Evolutionary conservation across 2,888 invertebrate species (phyloP).

Genomic region (Brachypalpus laphriformis): DNA sequence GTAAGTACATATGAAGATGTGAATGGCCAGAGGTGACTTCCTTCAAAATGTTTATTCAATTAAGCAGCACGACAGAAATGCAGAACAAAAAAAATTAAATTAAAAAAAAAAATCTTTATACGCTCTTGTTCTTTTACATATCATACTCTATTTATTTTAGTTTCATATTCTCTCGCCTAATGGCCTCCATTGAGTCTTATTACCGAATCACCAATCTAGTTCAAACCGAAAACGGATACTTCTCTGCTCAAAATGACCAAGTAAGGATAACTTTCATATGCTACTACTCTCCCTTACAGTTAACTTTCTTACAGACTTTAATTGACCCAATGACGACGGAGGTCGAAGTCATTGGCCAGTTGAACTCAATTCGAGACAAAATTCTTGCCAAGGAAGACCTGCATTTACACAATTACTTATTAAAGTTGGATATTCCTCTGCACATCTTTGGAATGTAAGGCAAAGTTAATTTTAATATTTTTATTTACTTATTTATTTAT

Average conservation of each 20-base stretch:
- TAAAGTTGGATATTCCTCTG: slow-evolving; percentile 89
- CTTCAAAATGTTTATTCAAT: too few species aligned
- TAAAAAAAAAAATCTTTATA: too few species aligned
- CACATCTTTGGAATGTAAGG: slow-evolving; percentile 92
- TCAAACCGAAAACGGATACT: slow-evolving; percentile 83
- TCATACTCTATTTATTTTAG: slow-evolving; percentile 65
- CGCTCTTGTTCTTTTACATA: too few species aligned
- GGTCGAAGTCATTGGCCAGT: slow-evolving; percentile 86
- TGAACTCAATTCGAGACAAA: slow-evolving; percentile 86
- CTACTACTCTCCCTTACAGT: too few species aligned
- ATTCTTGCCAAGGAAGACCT: slow-evolving; percentile 86
- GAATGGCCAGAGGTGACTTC: too few species aligned
- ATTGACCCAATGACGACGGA: slow-evolving; percentile 77
- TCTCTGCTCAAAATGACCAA: slow-evolving; percentile 80
- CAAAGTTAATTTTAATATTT: too few species aligned
- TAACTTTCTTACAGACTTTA: slow-evolving; percentile 23
- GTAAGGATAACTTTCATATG: slow-evolving; percentile 44
- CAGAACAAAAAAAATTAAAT: too few species aligned
- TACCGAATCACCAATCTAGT: slow-evolving; percentile 86
- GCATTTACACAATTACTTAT: slow-evolving; percentile 86
- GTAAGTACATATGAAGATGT: too few species aligned
- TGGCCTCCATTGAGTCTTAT: slow-evolving; percentile 86
- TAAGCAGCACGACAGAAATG: too few species aligned
- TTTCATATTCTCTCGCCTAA: slow-evolving; percentile 86
- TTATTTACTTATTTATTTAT: not conserved